Conservation (phyloP, 1,140 invertebrate species). For the Drosophila busckii region DNA sequence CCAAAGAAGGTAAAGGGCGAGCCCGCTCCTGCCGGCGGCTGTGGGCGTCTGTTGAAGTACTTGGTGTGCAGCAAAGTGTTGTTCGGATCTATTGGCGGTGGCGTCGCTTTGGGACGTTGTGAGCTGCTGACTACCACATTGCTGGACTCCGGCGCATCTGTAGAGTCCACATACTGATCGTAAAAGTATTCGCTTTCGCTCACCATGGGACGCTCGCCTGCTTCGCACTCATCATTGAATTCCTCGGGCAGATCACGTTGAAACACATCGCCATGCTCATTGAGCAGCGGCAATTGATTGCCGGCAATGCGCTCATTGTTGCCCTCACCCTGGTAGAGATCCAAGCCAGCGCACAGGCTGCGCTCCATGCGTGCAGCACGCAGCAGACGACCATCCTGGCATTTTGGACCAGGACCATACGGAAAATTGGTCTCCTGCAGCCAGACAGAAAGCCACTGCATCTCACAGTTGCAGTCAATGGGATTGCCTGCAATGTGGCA, state of each 20-base stretch:
- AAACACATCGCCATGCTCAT: slow-evolving; percentile 77
- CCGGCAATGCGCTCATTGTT: slow-evolving; percentile 35
- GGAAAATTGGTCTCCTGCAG: slow-evolving; percentile 85
- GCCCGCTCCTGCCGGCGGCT: slow-evolving; percentile 55
- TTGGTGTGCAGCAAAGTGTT: slow-evolving; percentile 84
- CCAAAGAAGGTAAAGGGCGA: slow-evolving; percentile 90
- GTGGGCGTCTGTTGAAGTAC: slow-evolving; percentile 80
- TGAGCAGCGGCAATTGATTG: slow-evolving; percentile 69
- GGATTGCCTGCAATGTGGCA: slow-evolving; percentile 93
- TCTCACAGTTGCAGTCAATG: slow-evolving; percentile 87
- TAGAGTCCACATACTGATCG: slow-evolving; percentile 87
- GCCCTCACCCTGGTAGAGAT: slow-evolving; percentile 23
- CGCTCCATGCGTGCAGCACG: slow-evolving; percentile 85
- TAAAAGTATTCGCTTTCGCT: slow-evolving; percentile 89
- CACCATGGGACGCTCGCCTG: slow-evolving; percentile 81
- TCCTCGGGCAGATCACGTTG: slow-evolving; percentile 65
- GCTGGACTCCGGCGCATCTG: slow-evolving; percentile 53
- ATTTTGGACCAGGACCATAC: slow-evolving; percentile 84
- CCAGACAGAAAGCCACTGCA: slow-evolving; percentile 91
- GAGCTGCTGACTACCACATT: slow-evolving; percentile 74
- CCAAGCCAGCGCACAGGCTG: slow-evolving; percentile 81
- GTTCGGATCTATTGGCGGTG: slow-evolving; percentile 81
- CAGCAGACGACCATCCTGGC: slow-evolving; percentile 86
- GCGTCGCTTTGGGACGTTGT: slow-evolving; percentile 78
- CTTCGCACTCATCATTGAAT: slow-evolving; percentile 75